Conservation (phyloP, 2,888 invertebrate genomes). For the Drosophila dives region DNA sequence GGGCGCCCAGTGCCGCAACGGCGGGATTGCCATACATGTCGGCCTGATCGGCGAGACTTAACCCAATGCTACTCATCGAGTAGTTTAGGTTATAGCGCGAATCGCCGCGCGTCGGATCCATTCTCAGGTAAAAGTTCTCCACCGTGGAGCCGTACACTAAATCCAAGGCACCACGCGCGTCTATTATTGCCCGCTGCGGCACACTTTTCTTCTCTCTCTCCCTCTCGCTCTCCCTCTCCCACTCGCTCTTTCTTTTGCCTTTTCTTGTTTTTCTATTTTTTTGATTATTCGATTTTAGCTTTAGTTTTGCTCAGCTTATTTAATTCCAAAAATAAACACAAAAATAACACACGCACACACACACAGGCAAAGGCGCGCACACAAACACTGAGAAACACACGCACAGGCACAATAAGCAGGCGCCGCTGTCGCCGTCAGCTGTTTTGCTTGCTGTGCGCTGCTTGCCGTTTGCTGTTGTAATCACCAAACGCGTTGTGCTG, state of each 20-base stretch:
- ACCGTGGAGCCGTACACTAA: constrained; percentile 82
- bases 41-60: constrained; percentile 91
- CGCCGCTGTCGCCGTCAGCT: constrained; percentile 57
- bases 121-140: constrained; percentile 85
- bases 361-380: constrained; percentile 32
- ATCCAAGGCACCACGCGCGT: constrained; percentile 82
- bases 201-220: constrained; percentile 41
- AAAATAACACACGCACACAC: constrained; percentile 66
- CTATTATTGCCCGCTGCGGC: constrained; percentile 77
- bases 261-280: constrained; percentile 27
- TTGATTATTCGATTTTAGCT: constrained; percentile 51
- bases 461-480: constrained; percentile 26
- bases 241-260: not conserved
- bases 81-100: constrained; percentile 95
- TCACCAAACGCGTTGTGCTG: constrained; percentile 24
- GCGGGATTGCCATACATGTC: constrained; percentile 90
- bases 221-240: no score
- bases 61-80: constrained; percentile 91
- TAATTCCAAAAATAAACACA: constrained; percentile 80
- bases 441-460: constrained; percentile 38
- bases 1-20: constrained; percentile 81
- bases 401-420: constrained; percentile 20
- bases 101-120: constrained; percentile 96
- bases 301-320: constrained; percentile 59
- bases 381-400: constrained; percentile 21